phyloP scores from a whole-genome alignment of 2,888 invertebrate genomes.

The Dastarcus helophoroides region DNA sequence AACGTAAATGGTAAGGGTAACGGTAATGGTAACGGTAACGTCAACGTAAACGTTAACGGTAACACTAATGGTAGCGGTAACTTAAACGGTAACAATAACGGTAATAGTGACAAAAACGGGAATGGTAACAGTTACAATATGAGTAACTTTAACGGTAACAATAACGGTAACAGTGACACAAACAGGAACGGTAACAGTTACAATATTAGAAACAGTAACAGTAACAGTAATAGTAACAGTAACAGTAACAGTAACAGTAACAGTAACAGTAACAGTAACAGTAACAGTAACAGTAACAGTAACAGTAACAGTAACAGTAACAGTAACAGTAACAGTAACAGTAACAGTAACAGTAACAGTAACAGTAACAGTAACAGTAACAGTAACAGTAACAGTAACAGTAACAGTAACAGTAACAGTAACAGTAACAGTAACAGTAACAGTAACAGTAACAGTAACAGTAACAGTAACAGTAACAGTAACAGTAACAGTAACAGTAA shows the following conservation, averaged over 20 bases:
- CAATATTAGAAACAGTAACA: neutral
- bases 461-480: too few relatives aligned
- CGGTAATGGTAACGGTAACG: neutral
- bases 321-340: too few relatives aligned
- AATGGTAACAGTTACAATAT: neutral
- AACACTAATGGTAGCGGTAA: neutral
- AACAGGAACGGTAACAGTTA: neutral
- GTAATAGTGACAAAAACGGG: neutral
- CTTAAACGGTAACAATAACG: neutral
- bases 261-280: neutral
- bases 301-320: neutral
- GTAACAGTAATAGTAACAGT: neutral
- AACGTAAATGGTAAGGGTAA: constrained; percentile 1
- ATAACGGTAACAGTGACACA: neutral
- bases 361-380: too few relatives aligned
- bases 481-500: too few relatives aligned
- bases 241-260: neutral
- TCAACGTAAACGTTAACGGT: neutral
- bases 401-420: too few relatives aligned
- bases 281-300: constrained; percentile 1
- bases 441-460: too few relatives aligned
- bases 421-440: too few relatives aligned
- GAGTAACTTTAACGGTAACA: neutral
- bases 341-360: too few relatives aligned
- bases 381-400: too few relatives aligned